These are phyloP conservation scores for Eulemur rubriventer DNA, from an alignment of 2,797 vertebrate genomes.

Conservation along the genomic window DNA sequence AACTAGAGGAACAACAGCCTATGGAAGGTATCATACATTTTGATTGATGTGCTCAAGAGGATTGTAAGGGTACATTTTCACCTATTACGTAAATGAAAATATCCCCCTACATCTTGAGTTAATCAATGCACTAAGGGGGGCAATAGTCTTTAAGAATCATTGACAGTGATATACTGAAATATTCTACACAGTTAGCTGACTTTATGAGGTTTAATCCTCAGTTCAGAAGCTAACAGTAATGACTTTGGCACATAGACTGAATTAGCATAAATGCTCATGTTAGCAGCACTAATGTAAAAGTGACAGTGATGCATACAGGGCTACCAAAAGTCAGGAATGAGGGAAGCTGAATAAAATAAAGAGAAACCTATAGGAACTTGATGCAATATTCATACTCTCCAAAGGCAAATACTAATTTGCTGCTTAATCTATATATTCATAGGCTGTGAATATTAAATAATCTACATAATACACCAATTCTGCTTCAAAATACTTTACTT, in stretches of 20 bases:
- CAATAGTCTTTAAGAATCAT: conserved; percentile 61
- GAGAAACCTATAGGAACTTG: conserved; percentile 22
- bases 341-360: conserved; percentile 35
- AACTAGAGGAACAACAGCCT: background rate
- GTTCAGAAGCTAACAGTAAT: conserved; percentile 69
- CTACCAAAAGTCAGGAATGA: conserved; percentile 43
- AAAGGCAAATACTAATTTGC: conserved; percentile 30
- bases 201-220: conserved; percentile 75
- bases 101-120: conserved; percentile 56
- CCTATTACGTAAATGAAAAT: conserved; percentile 68
- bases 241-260: conserved; percentile 65
- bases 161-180: conserved; percentile 63
- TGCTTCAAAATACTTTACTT: conserved; percentile 32
- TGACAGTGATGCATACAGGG: conserved; percentile 58
- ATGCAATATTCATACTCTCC: conserved; percentile 44
- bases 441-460: background rate
- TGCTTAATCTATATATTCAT: background rate
- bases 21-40: background rate
- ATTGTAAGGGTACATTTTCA: conserved; percentile 40
- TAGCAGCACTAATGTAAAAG: conserved; percentile 68
- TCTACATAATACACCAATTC: background rate
- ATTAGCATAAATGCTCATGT: conserved; percentile 66
- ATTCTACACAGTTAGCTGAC: conserved; percentile 69
- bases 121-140: conserved; percentile 61
- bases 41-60: conserved; percentile 29